A percentile compares a stretch with the other conserved stretches of the same genome.
Evolutionary conservation across 2,113 vertebrate species (phyloP).

Genomic region (Indri indri): DNA sequence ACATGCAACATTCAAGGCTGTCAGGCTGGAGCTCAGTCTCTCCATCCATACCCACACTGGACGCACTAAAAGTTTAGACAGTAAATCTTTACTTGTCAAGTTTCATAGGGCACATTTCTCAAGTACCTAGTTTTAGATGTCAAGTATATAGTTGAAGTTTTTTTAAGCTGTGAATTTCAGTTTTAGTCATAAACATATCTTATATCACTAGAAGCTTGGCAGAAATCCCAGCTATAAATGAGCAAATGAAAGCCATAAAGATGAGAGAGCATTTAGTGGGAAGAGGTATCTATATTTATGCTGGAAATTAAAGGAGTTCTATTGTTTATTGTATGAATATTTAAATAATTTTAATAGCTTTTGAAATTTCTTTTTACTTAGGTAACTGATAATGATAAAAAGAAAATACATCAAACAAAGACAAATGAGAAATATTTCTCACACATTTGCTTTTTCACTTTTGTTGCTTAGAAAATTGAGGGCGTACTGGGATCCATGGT

Average conservation of each 20-base stretch:
- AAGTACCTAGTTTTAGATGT: slow-evolving; percentile 42
- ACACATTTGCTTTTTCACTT: not conserved
- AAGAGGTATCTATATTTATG: not conserved
- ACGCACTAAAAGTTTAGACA: slow-evolving; percentile 39
- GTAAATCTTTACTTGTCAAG: slow-evolving; percentile 26
- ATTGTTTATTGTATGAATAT: slow-evolving; percentile 1
- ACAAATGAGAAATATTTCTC: slow-evolving; percentile 26
- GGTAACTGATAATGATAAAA: not conserved
- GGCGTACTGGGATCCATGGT: not conserved
- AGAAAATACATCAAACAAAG: not conserved
- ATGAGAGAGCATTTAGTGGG: not conserved
- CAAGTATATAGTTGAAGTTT: slow-evolving; percentile 10
- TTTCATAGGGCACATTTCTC: not conserved
- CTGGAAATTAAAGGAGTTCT: not conserved
- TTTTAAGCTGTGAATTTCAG: slow-evolving; percentile 55
- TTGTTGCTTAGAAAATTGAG: slow-evolving; percentile 11
- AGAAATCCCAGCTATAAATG: slow-evolving; percentile 34
- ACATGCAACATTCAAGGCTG: not conserved
- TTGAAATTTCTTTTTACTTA: not conserved
- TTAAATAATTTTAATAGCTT: slow-evolving; percentile 39
- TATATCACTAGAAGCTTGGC: slow-evolving; percentile 40
- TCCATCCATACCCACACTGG: not conserved
- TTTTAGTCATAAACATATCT: slow-evolving; percentile 41
- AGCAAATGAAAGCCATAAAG: slow-evolving; percentile 17
- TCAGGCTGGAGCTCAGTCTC: not conserved